Percentiles rank a stretch among this genome's conserved stretches.
Evolutionary conservation across 2,113 vertebrate species (phyloP).

Genomic region (Indicator indicator): DNA sequence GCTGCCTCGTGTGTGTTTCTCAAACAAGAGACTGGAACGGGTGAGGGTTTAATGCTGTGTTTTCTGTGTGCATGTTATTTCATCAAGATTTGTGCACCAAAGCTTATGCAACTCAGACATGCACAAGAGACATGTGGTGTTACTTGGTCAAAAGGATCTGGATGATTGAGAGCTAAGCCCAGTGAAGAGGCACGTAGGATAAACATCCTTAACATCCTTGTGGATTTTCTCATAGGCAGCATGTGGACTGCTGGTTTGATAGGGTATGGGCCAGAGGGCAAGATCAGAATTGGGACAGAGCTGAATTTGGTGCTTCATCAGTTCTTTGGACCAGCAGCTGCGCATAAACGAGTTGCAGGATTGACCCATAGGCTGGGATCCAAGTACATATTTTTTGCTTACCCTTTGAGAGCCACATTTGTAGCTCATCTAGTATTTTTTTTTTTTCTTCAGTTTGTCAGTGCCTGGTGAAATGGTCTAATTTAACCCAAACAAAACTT

Average conservation of each 20-base stretch:
- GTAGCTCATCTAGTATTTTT: background rate
- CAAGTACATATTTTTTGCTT: background rate
- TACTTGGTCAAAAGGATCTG: background rate
- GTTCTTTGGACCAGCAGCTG: background rate
- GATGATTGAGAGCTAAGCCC: background rate
- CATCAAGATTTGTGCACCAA: background rate
- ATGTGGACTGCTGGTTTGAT: background rate
- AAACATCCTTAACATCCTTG: background rate
- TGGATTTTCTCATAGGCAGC: background rate
- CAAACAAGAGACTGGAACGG: background rate
- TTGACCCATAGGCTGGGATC: background rate
- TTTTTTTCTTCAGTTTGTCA: background rate
- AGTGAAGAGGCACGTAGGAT: background rate
- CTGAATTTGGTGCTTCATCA: background rate
- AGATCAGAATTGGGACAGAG: background rate
- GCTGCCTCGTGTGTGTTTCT: background rate
- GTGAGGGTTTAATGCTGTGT: background rate
- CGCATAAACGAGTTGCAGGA: background rate
- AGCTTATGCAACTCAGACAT: background rate
- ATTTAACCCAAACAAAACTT: constrained; percentile 22
- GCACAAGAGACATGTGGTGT: background rate
- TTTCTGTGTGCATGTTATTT: background rate
- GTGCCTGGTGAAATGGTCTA: background rate
- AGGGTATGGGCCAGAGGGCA: background rate
- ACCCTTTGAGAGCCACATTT: background rate